phyloP scores from a whole-genome alignment of 2,113 vertebrate species.

The Colius striatus region DNA sequence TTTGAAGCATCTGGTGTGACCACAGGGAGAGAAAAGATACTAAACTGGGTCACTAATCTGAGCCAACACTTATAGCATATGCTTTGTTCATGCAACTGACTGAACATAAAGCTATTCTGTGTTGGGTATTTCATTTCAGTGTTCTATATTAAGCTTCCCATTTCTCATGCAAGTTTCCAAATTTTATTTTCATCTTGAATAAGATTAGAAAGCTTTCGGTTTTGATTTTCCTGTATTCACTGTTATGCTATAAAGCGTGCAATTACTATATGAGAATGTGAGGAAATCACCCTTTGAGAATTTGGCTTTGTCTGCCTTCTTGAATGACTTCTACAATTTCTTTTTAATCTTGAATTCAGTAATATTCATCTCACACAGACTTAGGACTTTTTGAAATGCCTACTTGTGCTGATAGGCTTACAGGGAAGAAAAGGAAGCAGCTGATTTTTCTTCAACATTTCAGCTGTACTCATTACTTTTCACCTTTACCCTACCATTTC shows the following conservation, averaged over 20 bases:
- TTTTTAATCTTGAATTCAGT: fast-evolving
- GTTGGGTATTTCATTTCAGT: neutral
- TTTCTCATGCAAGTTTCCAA: neutral
- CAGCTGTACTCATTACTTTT: neutral
- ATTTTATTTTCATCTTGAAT: neutral
- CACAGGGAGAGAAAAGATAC: neutral
- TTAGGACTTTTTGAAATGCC: neutral
- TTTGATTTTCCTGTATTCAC: neutral
- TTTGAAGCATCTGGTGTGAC: neutral
- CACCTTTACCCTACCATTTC: neutral
- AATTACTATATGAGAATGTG: neutral
- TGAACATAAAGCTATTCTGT: neutral
- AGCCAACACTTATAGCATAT: neutral
- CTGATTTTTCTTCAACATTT: neutral
- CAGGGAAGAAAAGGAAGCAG: neutral
- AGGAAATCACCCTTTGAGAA: neutral
- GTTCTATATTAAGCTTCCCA: neutral
- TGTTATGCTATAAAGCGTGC: neutral
- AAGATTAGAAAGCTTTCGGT: neutral
- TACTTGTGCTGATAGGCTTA: neutral
- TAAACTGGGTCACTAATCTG: neutral
- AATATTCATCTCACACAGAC: neutral
- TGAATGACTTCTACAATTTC: neutral
- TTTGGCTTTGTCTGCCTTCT: neutral
- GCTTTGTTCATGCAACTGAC: neutral